Base-by-base conservation (phyloP, 1,140 invertebrate genomes). In the Heliothis virescens region DNA sequence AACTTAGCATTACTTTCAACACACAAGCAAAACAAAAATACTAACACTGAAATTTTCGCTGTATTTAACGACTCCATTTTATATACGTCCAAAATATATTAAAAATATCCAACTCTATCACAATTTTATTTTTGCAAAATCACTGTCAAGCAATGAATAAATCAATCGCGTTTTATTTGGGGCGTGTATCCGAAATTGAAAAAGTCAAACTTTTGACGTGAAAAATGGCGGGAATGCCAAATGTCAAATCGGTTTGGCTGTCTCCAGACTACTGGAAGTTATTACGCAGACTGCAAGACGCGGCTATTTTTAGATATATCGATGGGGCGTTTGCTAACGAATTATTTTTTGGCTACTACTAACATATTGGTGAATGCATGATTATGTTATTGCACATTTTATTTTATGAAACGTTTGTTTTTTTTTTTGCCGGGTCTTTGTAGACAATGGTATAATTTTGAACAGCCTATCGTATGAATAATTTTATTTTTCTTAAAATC, bases 281-380 rank as follows among this genome's bases (percentile, higher is more conserved):
- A 72, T 63, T 65, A 48, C 53, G 74, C 81, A 89, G 87, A 89
- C 87, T 83, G 82, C 84, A 87, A 87, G 88, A 85, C 88, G 86
- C 80, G 60, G 65, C 67, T 89, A 89, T 83, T 83, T 85, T 87
- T 85, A 83, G 87, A 81, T 41, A 65, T 80, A 87, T 88, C 79
- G 85, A 87, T 79, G 79, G 81, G 81, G 85, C 81, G 83, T 76
- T 57, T 81, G 71, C 78, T 9, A 55, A 48, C 5, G 74, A 29
- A 50, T 60, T 47, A 67, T 29, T 65, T 65, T 77, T 69, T 52
- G 48, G 65, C 48, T 2, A 26, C 47, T 0, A 26, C 47, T 11
- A 52, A 4, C 52, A 12, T 62, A 15, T 59, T 21, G 21, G 57
- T 26, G 34, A 26, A 59, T 26, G 9, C 7, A 26, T 21, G 9